Evolutionary conservation across 2,113 vertebrate genomes (phyloP).

Genomic region (Pyrgilauda ruficollis): DNA sequence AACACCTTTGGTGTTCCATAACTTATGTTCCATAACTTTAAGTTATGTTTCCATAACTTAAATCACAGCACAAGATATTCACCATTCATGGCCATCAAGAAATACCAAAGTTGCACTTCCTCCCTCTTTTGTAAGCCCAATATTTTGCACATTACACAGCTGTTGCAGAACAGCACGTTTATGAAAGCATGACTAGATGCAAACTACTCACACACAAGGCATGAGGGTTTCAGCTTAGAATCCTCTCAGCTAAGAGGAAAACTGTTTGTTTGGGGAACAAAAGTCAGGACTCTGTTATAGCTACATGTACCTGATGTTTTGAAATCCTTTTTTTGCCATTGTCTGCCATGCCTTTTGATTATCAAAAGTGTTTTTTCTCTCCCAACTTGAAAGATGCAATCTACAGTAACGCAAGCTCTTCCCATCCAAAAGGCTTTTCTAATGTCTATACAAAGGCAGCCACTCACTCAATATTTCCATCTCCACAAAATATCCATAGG

Average conservation of each 20-base stretch:
- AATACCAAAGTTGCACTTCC: neutral
- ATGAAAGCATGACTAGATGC: neutral
- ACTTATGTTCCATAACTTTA: too few relatives aligned
- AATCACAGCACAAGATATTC: neutral
- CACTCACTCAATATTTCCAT: neutral
- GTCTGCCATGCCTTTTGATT: neutral
- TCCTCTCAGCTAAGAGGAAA: neutral
- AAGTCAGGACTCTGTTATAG: neutral
- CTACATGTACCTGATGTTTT: neutral
- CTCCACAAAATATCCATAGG: neutral
- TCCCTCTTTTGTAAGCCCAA: neutral
- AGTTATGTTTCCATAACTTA: neutral
- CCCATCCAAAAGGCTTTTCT: neutral
- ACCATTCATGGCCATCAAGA: neutral
- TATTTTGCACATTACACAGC: neutral
- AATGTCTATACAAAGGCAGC: neutral
- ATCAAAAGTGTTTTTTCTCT: neutral
- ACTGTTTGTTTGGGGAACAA: neutral
- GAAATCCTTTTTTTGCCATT: neutral
- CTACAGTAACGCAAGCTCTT: neutral
- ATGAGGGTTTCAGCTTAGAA: neutral
- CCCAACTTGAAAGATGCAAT: neutral
- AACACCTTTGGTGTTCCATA: neutral
- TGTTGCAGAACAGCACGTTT: neutral
- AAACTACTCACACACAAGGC: neutral